A percentile compares a stretch with the other conserved stretches of the same genome.
These are phyloP conservation scores for Ictidomys tridecemlineatus DNA, from an alignment of 2,113 vertebrate genomes.

Conservation along the genomic window DNA sequence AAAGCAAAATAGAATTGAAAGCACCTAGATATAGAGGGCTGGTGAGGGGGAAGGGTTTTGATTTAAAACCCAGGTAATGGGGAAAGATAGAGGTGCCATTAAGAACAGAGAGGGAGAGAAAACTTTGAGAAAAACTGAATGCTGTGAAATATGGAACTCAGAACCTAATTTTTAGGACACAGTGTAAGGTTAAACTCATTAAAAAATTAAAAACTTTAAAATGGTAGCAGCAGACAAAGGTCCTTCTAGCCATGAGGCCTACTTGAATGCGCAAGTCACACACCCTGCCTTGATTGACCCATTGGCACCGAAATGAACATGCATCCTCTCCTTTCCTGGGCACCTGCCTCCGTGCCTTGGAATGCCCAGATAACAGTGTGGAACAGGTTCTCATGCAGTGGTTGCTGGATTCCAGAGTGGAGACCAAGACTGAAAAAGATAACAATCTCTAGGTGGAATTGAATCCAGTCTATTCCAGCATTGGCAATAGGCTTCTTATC, in stretches of 20 bases:
- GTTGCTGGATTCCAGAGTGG: fast-evolving
- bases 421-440: not conserved
- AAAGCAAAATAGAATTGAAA: not conserved
- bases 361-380: not conserved
- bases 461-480: not conserved
- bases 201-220: not conserved
- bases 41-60: not conserved
- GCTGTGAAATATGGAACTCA: not conserved
- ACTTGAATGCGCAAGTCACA: not conserved
- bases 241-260: not conserved
- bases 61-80: not conserved
- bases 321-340: no score
- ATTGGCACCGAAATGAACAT: not conserved
- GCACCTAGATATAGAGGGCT: not conserved
- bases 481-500: not conserved
- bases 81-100: not conserved
- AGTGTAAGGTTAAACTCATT: not conserved
- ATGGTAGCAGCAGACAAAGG: not conserved
- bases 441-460: not conserved
- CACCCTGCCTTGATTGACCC: not conserved
- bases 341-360: no score
- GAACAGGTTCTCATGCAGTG: not conserved
- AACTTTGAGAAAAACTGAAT: not conserved
- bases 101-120: not conserved
- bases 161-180: not conserved